Base-by-base conservation (phyloP, 2,888 invertebrate genomes). In the Drosophila mimica region DNA sequence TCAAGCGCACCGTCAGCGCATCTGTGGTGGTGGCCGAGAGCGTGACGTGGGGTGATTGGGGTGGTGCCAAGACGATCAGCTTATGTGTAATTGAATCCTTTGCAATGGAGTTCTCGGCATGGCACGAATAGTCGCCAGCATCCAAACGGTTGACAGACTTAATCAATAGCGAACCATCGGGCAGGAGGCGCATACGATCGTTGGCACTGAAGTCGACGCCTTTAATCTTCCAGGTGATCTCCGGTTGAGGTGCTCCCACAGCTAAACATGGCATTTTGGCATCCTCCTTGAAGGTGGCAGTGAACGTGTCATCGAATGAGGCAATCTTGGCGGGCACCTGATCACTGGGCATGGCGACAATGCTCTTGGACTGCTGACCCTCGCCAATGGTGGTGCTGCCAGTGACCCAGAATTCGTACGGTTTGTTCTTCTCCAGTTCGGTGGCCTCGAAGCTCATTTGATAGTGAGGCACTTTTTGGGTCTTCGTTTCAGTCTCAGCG, bases 361-460 rank as follows among this genome's bases (percentile, higher is more conserved):
- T 97, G 75, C 96, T 96, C 90, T 97, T 97, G 67, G 98, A 98
- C 66, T 96, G 96, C 92, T 97, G 97, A 49, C 99, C 98, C 94
- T 98, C 98, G 1, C 98, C 98, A 91, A 98, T 98, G 82, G 97
- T 97, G 0, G 98, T 99, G 74, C 97, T 97, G 48, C 98, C 98
- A 6, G 98, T 98, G 0, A 98, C 98, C 97, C 98, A 98, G 94
- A 98, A 98, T 93, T 98, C 97, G 91, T 98, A 98, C 68, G 97
- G 96, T 75, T 96, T 95, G 79, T 96, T 96, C 91, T 95, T 95
- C 86, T 97, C 97, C 86, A 99, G 93, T 81, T 96, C 97, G 33
- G 96, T 96, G 17, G 98, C 97, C 90, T 98, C 97, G 92, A 96
- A 97, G 91, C 97, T 98, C 92, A 98, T 96, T 94, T 97, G 96